Base-by-base conservation (phyloP, 2,888 invertebrate genomes). In the Rutpela maculata region DNA sequence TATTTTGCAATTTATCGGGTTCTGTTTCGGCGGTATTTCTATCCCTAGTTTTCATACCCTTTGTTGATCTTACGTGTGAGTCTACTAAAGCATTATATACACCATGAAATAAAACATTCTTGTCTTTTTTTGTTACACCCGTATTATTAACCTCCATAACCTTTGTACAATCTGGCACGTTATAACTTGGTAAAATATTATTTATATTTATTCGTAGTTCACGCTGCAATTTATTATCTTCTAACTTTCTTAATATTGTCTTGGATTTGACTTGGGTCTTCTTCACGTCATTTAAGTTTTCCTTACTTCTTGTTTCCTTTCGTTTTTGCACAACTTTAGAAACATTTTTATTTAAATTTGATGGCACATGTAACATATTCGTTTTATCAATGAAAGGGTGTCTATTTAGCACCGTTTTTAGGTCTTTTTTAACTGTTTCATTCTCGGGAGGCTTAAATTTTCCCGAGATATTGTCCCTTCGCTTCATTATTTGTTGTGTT, bases 311-410 rank as follows among this genome's bases (percentile, higher is more conserved):
- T 50, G 15, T 15, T 50, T 50, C 6, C 9, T 31, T 26, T 26
- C 6, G n/a, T 62, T 62, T 62, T 19, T 2, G n/a, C 7, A 50
- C 26, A 15, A 50, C 15, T 50, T 62, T 17, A 7, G 62, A n/a
- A 17, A 31, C 17, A 6, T 62, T 9, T 62, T 62, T 31, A 15
- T 31, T n/a, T 1, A 31, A 15, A 10, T 26, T 4, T 10, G 62
- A 22, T 31, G 22, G 26, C 62, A 62, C 26, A n/a, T 62, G 26
- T 62, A 35, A 62, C 31, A 31, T 31, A 15, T 62, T 62, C n/a
- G 62, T 62, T 62, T 60, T 60, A 26, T 60, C 60, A 6, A 60
- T 15, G 1, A 60, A 60, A 12, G 22, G 60, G 0, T 11, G 26
- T 43, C 15, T 43, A 43, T 43, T 11, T 15, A 43, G 15, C 43